Base-by-base conservation (phyloP, 1,140 invertebrate genomes). In the Trachelipus rathkii region DNA sequence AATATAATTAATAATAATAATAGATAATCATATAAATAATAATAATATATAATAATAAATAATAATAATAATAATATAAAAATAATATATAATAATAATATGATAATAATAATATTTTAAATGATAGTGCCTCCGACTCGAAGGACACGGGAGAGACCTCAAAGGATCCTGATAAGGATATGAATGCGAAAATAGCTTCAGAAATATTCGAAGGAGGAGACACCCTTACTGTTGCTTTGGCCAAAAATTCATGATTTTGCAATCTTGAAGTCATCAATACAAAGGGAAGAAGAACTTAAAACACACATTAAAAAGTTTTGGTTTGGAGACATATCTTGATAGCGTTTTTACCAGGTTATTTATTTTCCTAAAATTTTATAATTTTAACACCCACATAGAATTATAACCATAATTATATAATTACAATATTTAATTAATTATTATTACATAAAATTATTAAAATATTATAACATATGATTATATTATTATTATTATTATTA, bases 241-340 rank as follows among this genome's bases (percentile, higher is more conserved):
- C 79, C 79, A 4, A 72, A 73, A 21, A 81, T 81, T n/a, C 79
- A 81, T 60, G 79, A 81, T 72, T n/a, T 67, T 76, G 5, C 79
- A 81, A n/a, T 72, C 50, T 81, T 60, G 76, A 72, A 0, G 68
- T 77, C 11, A 78, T 81, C 8, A 74, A 72, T 53, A n/a, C 44
- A 73, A n/a, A 69, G 79, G 19, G 77, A 81, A 44, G 74, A 72
- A 7, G 76, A 81, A 33, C 75, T 81, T 7, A 73, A 74, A 69
- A 33, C 77, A 33, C 77, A 9, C 79, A 81, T 67, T 71, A 78
- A 8, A 33, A 71, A 9, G 8, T 44, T n/a, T n/a, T 81, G 79
- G 79, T 53, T 81, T 0, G 44, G 44, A 11, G 45, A 76, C 50
- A 81, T n/a, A 76, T 5, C 67, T 81, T 7, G 44, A 78, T n/a